Conservation (phyloP, 2,797 vertebrate genomes). For the Balearica regulorum region DNA sequence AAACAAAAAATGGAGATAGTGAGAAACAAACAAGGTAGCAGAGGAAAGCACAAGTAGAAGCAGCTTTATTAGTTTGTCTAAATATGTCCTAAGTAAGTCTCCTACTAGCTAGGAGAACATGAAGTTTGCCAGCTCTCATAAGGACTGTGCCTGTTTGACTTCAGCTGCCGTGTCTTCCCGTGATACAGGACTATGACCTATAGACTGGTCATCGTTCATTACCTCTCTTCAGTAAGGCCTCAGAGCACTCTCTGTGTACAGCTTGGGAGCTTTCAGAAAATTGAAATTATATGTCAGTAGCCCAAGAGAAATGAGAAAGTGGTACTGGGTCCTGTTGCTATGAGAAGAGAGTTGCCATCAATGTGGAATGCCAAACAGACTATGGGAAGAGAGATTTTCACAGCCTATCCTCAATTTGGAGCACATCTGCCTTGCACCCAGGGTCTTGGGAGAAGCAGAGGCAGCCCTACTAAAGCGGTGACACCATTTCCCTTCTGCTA, state of each 20-base stretch:
- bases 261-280: neutral
- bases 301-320: neutral
- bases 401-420: neutral
- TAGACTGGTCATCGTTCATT: rapidly evolving
- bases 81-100: neutral
- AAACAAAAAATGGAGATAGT: neutral
- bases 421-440: neutral
- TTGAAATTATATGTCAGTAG: neutral
- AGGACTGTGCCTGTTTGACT: neutral
- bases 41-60: neutral
- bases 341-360: neutral
- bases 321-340: neutral
- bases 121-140: neutral
- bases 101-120: neutral
- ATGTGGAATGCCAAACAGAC: neutral
- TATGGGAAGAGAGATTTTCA: neutral
- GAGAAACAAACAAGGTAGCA: neutral
- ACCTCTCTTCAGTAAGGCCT: neutral
- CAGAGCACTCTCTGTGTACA: neutral
- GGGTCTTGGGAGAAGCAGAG: neutral
- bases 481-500: neutral
- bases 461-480: neutral
- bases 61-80: neutral
- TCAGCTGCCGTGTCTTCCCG: neutral
- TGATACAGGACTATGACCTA: neutral